These are phyloP conservation scores for Dasypogon diadema DNA, from an alignment of 2,888 invertebrate species.

Conservation along the genomic window DNA sequence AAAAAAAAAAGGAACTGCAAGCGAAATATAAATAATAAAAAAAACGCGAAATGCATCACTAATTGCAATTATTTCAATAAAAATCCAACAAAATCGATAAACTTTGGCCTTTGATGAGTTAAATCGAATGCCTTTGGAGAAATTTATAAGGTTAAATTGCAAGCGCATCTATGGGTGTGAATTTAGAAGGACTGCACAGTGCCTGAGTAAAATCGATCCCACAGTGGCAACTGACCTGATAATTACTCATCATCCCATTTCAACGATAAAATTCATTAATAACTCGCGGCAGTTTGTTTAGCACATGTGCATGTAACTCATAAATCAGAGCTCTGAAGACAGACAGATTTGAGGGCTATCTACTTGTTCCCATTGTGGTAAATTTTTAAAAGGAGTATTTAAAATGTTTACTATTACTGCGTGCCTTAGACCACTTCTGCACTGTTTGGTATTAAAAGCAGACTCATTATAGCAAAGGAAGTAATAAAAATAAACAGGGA, in stretches of 20 bases:
- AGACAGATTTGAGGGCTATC: constrained; percentile 5
- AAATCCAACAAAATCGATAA: background rate
- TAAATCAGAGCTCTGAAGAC: constrained; percentile 24
- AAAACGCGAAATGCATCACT: background rate
- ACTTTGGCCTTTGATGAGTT: constrained; percentile 11
- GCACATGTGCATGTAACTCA: constrained; percentile 16
- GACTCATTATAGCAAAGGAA: constrained; percentile 33
- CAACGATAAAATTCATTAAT: constrained; percentile 43
- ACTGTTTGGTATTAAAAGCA: constrained; percentile 34
- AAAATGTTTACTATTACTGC: constrained; percentile 35
- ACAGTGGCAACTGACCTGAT: constrained; percentile 34
- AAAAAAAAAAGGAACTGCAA: background rate
- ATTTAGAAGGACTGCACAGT: background rate
- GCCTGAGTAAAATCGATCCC: background rate
- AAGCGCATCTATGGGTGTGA: background rate
- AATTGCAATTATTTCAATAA: background rate
- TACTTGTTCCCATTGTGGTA: constrained; percentile 14
- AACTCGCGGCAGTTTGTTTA: constrained; percentile 31
- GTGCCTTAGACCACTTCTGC: constrained; percentile 25
- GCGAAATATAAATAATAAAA: too few relatives aligned
- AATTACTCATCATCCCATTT: constrained; percentile 14
- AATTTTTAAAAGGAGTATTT: background rate
- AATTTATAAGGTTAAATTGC: constrained; percentile 17
- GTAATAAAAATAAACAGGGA: constrained; percentile 39
- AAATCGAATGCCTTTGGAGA: constrained; percentile 3